phyloP scores from a whole-genome alignment of 2,888 invertebrate species.

The Mesorhabditis belari region DNA sequence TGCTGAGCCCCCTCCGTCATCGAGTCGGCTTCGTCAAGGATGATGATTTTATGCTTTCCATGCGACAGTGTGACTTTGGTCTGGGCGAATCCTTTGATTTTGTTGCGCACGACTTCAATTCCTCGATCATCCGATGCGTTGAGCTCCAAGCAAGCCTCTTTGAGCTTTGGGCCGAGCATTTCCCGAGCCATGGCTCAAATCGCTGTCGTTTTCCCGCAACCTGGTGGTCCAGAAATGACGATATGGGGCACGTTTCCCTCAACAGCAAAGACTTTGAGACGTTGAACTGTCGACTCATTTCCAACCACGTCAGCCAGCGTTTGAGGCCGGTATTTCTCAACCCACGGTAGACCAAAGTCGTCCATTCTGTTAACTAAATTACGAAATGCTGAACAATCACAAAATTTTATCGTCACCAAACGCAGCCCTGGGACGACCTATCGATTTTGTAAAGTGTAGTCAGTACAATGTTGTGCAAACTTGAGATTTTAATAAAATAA shows the following conservation, averaged over 20 bases:
- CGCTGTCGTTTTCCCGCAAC: conserved; percentile 82
- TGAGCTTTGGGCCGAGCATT: conserved; percentile 68
- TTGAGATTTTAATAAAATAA: too few species aligned
- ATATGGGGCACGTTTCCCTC: conserved; percentile 89
- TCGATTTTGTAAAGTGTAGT: too few species aligned
- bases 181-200: conserved; percentile 87
- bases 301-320: conserved; percentile 85
- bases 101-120: conserved; percentile 93
- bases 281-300: conserved; percentile 83
- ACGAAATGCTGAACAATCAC: too few species aligned
- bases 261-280: conserved; percentile 73
- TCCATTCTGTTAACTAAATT: too few species aligned
- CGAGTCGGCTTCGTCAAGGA: conserved; percentile 76
- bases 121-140: conserved; percentile 98
- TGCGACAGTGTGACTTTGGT: conserved; percentile 70
- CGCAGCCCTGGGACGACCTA: too few species aligned
- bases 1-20: conserved; percentile 97
- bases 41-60: conserved; percentile 89
- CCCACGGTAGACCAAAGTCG: too few species aligned
- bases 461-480: too few species aligned
- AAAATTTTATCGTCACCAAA: too few species aligned
- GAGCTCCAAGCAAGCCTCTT: conserved; percentile 89
- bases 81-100: conserved; percentile 83
- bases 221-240: conserved; percentile 94
- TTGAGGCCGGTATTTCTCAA: conserved; percentile 91